Conservation (phyloP, 1,140 invertebrate genomes). For the Drosophila lacertosa region DNA sequence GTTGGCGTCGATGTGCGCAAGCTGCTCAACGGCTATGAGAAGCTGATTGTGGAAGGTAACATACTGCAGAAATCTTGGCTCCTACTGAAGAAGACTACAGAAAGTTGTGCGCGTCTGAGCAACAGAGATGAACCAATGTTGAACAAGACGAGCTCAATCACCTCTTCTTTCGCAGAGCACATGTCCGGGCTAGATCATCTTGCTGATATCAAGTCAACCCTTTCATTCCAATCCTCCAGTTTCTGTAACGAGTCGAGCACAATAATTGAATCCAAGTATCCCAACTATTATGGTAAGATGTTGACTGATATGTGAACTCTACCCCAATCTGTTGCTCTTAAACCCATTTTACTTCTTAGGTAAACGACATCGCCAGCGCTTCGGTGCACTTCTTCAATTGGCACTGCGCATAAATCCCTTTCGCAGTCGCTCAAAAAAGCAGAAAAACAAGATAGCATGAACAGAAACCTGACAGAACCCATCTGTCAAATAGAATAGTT, state of each 20-base stretch:
- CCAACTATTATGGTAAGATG: constrained; percentile 2
- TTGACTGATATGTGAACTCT: not conserved
- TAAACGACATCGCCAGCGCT: constrained; percentile 20
- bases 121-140: constrained; percentile 14
- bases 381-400: constrained; percentile 50
- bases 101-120: constrained; percentile 47
- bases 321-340: not conserved
- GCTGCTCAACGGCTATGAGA: constrained; percentile 58
- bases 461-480: not conserved
- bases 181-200: not conserved
- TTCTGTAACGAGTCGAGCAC: constrained; percentile 3
- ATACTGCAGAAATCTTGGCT: constrained; percentile 58
- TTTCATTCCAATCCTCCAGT: not conserved
- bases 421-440: not conserved
- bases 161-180: constrained; percentile 38
- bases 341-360: constrained; percentile 24
- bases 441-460: not conserved
- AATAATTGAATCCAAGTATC: no score
- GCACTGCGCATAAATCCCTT: constrained; percentile 44
- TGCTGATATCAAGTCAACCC: not conserved
- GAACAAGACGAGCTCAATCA: constrained; percentile 14
- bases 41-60: constrained; percentile 55
- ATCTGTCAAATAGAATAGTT: not conserved
- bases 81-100: constrained; percentile 52
- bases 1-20: constrained; percentile 58